Evolutionary conservation across 2,888 invertebrate species (phyloP).

Genomic region (Ochlodes sylvanus): DNA sequence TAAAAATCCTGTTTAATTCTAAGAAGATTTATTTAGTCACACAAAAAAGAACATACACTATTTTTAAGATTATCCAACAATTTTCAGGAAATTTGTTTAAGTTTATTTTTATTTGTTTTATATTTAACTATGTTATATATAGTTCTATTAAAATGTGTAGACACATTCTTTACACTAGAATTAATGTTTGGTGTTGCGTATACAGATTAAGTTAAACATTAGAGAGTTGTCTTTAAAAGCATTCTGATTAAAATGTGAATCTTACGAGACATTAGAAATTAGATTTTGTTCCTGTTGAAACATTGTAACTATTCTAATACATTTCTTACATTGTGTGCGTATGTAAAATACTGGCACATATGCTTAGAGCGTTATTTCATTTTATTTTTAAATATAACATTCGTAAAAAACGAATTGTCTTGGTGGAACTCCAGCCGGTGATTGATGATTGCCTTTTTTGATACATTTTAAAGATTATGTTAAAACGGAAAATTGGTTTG

Average conservation of each 20-base stretch:
- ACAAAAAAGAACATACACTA: constrained; percentile 68
- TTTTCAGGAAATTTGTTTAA: constrained; percentile 56
- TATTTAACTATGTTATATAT: neutral
- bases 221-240: neutral
- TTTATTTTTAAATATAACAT: neutral
- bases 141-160: constrained; percentile 4
- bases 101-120: constrained; percentile 45
- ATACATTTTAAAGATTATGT: constrained; percentile 9
- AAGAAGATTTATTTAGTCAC: constrained; percentile 70
- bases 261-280: neutral
- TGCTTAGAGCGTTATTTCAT: neutral
- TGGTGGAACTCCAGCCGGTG: constrained; percentile 8
- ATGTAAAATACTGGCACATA: constrained; percentile 18
- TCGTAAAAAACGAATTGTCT: neutral
- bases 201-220: constrained; percentile 11
- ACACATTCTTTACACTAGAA: constrained; percentile 39
- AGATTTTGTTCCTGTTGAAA: constrained; percentile 24
- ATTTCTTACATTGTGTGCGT: constrained; percentile 6
- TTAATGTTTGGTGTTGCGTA: constrained; percentile 8
- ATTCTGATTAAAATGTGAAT: constrained; percentile 13
- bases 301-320: constrained; percentile 7
- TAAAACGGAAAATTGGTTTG: constrained; percentile 5
- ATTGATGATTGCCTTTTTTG: neutral
- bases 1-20: constrained; percentile 59
- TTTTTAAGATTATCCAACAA: constrained; percentile 65